Evolutionary conservation across 1,140 invertebrate species (phyloP), one percentile per base, ranked within the genome.

Genomic region (Popillia japonica): DNA sequence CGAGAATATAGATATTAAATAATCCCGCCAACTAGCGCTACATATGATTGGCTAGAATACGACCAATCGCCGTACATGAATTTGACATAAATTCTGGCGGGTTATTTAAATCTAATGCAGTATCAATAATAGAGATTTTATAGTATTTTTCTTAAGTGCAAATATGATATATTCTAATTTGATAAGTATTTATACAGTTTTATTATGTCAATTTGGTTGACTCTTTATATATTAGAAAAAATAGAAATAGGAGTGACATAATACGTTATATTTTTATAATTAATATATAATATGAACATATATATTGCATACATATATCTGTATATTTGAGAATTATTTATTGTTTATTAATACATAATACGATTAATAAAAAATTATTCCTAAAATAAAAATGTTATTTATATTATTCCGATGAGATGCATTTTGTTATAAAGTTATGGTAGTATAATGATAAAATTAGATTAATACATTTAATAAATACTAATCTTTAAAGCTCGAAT

Each of bases 251-350:
- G 61, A 64, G 23, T n/a, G 11, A 22, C 10, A 64, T 64, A 64
- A 27, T 17, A 17, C 22, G 17, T 64, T 64, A 64, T 64, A 64
- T 64, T 64, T 64, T 64, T 64, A 23, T 23, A n/a, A n/a, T n/a
- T n/a, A n/a, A n/a, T n/a, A n/a, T n/a, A 23, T 23, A 64, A 22
- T 64, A 64, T 11, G n/a, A n/a, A n/a, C n/a, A n/a, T n/a, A n/a
- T n/a, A n/a, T n/a, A n/a, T n/a, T n/a, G n/a, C n/a, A 22, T 17
- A 64, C 22, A 48, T 64, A 64, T 64, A 22, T 64, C 17, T 64
- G 61, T 64, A 64, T 64, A 64, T 48, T n/a, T 64, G n/a, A 64
- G 61, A 64, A 64, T 64, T 64, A 64, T 64, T 64, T 64, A 64
- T 64, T 64, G 6, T 64, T 64, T 64, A 64, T 20, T 17, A n/a